Evolutionary conservation across 2,888 invertebrate genomes (phyloP), one percentile per base, ranked within the genome.

Genomic region (Parnassius orleans): DNA sequence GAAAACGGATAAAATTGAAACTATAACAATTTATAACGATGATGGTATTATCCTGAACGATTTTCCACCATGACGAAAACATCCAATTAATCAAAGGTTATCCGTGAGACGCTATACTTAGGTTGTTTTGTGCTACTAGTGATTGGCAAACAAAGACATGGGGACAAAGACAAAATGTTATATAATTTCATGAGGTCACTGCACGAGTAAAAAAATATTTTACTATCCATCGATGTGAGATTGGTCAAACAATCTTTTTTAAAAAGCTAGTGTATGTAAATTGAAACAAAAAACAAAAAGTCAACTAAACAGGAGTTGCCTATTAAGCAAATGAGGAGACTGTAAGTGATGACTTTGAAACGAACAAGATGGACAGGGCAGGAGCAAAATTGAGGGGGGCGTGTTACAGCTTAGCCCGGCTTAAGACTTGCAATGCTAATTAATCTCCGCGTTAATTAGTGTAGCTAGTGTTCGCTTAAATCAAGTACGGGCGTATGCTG

Each of bases 371-470:
- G 67, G 72, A 73, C 66, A 64, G 68, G 72, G 66, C 69, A 68
- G 71, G 67, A 69, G 56, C 63, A 48, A 80, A 73, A 78, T 78
- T 72, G 73, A 76, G 71, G 69, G 69, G 74, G 57, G 60, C 56
- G 59, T 56, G 57, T 56, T 57, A 60, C 63, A 64, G 63, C 63
- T 64, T 57, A 64, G 63, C 63, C 55, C 57, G 63, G 55, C 74
- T 79, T 77, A 77, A 75, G 77, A 76, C 77, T 79, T 79, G 81
- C 79, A 85, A 81, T 83, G 83, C 83, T 86, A 86, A 88, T 87
- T 87, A 87, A 87, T 87, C 84, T 83, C 74, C 70, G 68, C 77
- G 82, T 86, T 88, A 87, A 87, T 88, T 87, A 86, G 82, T 75
- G 79, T 76, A 76, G 80, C 78, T 73, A 76, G 78, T 76, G 74